Percentiles rank a stretch among this genome's conserved stretches.
These are phyloP conservation scores for Alcis repandata DNA, from an alignment of 2,888 invertebrate species.

Conservation along the genomic window DNA sequence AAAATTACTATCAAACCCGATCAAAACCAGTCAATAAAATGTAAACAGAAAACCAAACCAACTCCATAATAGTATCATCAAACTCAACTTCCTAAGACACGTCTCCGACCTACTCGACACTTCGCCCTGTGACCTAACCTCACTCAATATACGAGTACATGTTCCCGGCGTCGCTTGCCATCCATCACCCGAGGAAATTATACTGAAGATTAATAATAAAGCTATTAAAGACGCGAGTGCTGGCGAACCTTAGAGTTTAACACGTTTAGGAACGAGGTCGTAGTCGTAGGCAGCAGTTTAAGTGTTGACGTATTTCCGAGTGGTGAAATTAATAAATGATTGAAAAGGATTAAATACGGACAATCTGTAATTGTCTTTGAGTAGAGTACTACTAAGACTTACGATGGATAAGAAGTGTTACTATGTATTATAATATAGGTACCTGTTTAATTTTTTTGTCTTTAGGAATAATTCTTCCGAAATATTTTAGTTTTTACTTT, in stretches of 20 bases:
- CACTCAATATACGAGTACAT: conserved; percentile 52
- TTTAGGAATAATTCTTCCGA: too few relatives aligned
- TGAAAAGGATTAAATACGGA: not conserved
- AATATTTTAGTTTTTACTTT: too few relatives aligned
- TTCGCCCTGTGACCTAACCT: conserved; percentile 53
- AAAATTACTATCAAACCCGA: not conserved
- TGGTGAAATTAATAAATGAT: not conserved
- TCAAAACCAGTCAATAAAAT: not conserved
- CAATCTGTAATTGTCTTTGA: too few relatives aligned
- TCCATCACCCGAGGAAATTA: conserved; percentile 79
- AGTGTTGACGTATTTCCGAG: not conserved
- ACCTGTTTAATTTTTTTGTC: too few relatives aligned
- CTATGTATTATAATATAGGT: too few relatives aligned
- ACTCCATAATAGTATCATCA: not conserved
- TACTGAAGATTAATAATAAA: conserved; percentile 74
- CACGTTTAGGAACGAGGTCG: conserved; percentile 1
- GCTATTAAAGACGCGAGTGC: conserved; percentile 62
- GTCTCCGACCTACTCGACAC: conserved; percentile 27
- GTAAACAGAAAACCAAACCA: not conserved
- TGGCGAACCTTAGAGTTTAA: conserved; percentile 39
- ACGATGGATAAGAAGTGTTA: too few relatives aligned
- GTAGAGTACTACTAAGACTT: too few relatives aligned
- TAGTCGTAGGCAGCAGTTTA: not conserved
- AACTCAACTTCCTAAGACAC: not conserved
- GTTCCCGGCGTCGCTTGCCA: conserved; percentile 66